These are phyloP conservation scores for Chionis minor DNA, from an alignment of 2,113 vertebrate species.

Conservation along the genomic window DNA sequence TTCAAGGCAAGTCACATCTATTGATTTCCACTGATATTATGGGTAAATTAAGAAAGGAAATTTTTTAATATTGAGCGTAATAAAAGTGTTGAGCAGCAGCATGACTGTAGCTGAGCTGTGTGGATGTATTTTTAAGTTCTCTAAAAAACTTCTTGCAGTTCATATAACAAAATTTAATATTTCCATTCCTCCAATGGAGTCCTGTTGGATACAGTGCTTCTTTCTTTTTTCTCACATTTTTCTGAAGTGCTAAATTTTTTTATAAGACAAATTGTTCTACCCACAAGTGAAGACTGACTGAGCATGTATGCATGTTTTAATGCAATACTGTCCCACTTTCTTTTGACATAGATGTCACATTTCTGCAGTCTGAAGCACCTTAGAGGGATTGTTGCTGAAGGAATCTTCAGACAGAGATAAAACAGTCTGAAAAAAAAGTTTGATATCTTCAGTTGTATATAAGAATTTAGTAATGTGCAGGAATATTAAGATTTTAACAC, in stretches of 20 bases:
- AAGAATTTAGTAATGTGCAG: background rate
- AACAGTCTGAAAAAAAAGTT: background rate
- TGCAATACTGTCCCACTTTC: background rate
- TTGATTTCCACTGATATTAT: background rate
- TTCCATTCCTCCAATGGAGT: background rate
- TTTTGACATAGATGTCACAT: background rate
- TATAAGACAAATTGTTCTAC: background rate
- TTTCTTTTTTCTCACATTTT: background rate
- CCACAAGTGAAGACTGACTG: background rate
- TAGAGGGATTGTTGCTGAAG: conserved; percentile 35
- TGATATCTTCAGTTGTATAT: background rate
- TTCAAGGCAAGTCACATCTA: background rate
- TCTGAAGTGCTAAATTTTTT: background rate
- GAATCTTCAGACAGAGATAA: background rate
- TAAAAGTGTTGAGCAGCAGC: background rate
- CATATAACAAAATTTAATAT: background rate
- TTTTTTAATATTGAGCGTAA: background rate
- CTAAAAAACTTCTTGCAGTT: background rate
- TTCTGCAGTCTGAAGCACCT: background rate
- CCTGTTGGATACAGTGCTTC: background rate
- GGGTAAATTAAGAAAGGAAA: background rate
- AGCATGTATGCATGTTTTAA: background rate
- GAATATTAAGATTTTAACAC: background rate
- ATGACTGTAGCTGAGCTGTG: background rate
- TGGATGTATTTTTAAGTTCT: background rate